Evolutionary conservation across 2,888 invertebrate species (phyloP), one percentile per base, ranked within the genome.

Genomic region (Anthoptus insignis): DNA sequence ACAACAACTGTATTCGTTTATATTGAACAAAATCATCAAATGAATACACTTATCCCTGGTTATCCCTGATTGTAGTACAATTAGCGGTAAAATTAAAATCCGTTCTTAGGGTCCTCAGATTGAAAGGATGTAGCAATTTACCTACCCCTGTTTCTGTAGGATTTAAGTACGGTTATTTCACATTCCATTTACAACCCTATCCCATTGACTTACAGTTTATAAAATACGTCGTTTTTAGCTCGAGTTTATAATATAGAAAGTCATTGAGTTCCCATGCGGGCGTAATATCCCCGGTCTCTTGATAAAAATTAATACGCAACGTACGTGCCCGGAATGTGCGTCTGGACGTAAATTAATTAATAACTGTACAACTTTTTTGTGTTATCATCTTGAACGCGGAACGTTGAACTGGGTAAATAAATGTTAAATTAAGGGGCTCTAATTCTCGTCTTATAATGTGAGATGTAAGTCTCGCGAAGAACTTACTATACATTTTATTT

Each of bases 1-100:
- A 19, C 16, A 3, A 42, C 19, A 42, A 42, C 19, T 42, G 42
- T 11, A 42, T 9, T 19, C 2, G 9, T 19, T 42, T 9, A 42
- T 11, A 5, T 9, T 42, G n/a, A n/a, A n/a, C 9, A 16, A 11
- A 42, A 42, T 19, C 19, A 42, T 42, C 8, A 9, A 42, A 9
- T 42, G 19, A 19, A 42, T 39, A 11, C 16, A 11, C 19, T 42
- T 3, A 16, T 32, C 6, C 5, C 4, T 16, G 29, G 32, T 52
- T 19, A 19, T 13, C 19, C 11, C 6, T 34, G 21, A 53, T 34
- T 19, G 21, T 7, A 37, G 11, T 32, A 67, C 65, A 69, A 69
- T 67, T 61, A 34, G 47, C 19, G 49, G 49, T 37, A 59, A 52
- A 64, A 67, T 70, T 70, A 70, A 64, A 68, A 66, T 45, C 39